Percentiles rank a stretch among this genome's conserved stretches.
Conservation (phyloP, 2,888 invertebrate species). For the Pteria penguin region DNA sequence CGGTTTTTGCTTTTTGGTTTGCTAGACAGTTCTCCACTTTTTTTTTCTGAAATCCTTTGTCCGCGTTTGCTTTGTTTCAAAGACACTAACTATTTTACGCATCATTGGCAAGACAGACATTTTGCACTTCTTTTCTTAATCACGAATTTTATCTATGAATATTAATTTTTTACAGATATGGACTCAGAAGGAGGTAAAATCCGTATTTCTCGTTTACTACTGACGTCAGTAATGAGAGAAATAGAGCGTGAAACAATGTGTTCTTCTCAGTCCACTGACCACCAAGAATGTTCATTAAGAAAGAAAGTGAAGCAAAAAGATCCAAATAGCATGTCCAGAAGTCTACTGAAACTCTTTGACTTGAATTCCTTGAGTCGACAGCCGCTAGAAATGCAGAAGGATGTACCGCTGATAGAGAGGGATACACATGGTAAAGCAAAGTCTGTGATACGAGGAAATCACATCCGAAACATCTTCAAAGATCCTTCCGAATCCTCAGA, state of each 20-base stretch:
- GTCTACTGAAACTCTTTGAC: background rate
- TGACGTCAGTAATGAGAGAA: background rate
- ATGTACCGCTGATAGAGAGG: background rate
- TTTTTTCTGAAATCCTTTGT: no score
- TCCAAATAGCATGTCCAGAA: background rate
- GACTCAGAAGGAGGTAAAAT: background rate
- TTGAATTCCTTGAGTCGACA: background rate
- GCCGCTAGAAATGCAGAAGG: background rate
- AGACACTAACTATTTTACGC: no score
- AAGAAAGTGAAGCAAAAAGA: background rate
- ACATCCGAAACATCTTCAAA: slow-evolving; percentile 3
- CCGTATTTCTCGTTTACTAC: background rate
- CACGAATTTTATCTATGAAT: no score
- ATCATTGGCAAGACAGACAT: no score
- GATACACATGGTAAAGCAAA: slow-evolving; percentile 13
- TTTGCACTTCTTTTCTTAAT: no score
- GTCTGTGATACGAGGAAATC: background rate
- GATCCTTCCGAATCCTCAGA: no score
- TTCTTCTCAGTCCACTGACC: background rate
- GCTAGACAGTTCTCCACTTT: no score
- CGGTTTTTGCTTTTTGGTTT: no score
- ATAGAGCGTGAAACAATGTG: background rate
- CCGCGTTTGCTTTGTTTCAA: no score
- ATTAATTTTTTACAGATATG: background rate
- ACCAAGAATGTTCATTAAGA: background rate